A percentile compares a stretch with the other conserved stretches of the same genome.
Evolutionary conservation across 2,113 vertebrate species (phyloP).

Genomic region (Willisornis vidua): DNA sequence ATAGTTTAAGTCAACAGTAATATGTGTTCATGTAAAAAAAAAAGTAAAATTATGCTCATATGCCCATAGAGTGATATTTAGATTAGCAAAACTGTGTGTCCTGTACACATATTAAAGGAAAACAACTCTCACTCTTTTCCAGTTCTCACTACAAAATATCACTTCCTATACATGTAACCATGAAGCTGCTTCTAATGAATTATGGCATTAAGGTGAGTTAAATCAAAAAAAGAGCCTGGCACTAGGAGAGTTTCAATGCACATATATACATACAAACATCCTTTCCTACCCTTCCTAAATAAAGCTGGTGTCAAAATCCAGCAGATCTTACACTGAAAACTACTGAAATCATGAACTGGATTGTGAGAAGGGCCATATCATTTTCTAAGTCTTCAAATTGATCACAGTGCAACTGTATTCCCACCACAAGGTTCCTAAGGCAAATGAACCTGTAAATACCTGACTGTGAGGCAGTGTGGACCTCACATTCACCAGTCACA

Average conservation of each 20-base stretch:
- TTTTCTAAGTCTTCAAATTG: neutral
- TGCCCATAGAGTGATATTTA: neutral
- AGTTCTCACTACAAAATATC: neutral
- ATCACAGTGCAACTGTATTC: neutral
- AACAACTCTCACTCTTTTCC: neutral
- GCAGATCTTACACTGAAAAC: neutral
- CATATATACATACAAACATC: neutral
- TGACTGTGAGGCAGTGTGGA: neutral
- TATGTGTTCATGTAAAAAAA: neutral
- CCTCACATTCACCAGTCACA: neutral
- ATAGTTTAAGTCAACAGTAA: neutral
- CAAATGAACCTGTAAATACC: neutral
- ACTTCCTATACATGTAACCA: neutral
- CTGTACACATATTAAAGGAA: neutral
- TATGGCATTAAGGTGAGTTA: neutral
- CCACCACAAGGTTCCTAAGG: neutral
- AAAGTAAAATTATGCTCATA: neutral
- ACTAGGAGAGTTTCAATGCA: neutral
- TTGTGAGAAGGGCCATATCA: fast-evolving
- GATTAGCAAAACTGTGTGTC: neutral
- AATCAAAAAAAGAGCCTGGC: neutral
- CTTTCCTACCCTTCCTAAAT: neutral
- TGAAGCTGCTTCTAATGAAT: neutral
- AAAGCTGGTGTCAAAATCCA: neutral
- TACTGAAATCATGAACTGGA: neutral